A percentile compares a stretch with the other conserved stretches of the same genome.
Evolutionary conservation across 2,797 vertebrate species (phyloP).

Genomic region (Ficedula albicollis): DNA sequence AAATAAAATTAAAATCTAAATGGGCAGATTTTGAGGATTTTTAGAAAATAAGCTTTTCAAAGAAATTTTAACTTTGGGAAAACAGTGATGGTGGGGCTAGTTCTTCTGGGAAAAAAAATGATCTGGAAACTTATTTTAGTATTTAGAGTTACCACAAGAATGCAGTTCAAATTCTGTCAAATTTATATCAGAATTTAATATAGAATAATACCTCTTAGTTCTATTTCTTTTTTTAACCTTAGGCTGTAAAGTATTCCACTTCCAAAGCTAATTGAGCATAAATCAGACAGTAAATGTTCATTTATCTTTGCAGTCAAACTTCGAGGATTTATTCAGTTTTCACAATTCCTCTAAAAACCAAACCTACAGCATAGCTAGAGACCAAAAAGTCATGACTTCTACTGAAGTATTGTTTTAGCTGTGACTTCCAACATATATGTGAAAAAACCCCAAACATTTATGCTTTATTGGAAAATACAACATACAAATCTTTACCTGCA

Average conservation of each 20-base stretch:
- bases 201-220: not conserved
- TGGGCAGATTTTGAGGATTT: not conserved
- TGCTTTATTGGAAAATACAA: not conserved
- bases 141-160: not conserved
- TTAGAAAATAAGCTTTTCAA: not conserved
- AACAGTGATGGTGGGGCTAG: not conserved
- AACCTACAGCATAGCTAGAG: not conserved
- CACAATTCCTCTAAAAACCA: not conserved
- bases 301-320: not conserved
- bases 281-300: not conserved
- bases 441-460: accelerated
- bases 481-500: slow-evolving; percentile 84
- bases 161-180: not conserved
- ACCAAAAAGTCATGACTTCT: not conserved
- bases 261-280: not conserved
- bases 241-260: not conserved
- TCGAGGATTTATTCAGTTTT: not conserved
- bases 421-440: not conserved
- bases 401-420: not conserved
- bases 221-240: not conserved
- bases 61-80: not conserved
- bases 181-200: not conserved
- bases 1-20: not conserved
- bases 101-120: not conserved
- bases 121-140: not conserved